Percentiles rank a stretch among this genome's conserved stretches.
phyloP scores from a whole-genome alignment of 2,113 vertebrate species.

The Plotosus lineatus region DNA sequence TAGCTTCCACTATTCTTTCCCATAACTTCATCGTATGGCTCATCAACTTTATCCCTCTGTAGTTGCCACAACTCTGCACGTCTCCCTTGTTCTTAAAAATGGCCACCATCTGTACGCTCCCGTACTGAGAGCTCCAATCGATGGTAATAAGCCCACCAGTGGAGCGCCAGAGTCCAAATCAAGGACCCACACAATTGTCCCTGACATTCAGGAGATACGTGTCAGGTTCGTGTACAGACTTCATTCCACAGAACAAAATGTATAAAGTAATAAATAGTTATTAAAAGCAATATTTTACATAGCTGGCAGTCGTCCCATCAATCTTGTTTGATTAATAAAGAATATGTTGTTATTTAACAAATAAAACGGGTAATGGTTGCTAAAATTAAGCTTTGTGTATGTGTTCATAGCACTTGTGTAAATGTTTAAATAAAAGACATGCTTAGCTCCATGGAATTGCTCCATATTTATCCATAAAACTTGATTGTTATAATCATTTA shows the following conservation, averaged over 20 bases:
- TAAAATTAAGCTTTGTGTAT: neutral
- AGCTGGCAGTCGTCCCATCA: neutral
- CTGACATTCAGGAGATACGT: constrained; percentile 94
- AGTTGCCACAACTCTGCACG: too few species aligned
- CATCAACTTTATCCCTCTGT: too few species aligned
- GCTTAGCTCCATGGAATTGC: too few species aligned
- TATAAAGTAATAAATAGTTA: neutral
- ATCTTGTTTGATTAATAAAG: neutral
- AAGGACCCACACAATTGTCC: constrained; percentile 77
- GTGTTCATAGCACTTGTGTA: neutral
- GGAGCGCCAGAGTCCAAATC: constrained; percentile 72
- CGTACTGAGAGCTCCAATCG: constrained; percentile 77
- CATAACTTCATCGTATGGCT: too few species aligned
- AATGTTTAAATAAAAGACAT: neutral
- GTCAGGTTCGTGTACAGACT: constrained; percentile 79
- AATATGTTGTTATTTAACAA: neutral
- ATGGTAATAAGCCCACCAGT: constrained; percentile 71
- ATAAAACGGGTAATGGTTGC: neutral
- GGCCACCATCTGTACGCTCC: constrained; percentile 79
- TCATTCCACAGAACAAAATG: neutral
- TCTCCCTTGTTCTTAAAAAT: too few species aligned
- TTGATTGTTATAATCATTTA: too few species aligned
- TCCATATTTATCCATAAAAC: too few species aligned
- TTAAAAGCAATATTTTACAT: neutral
- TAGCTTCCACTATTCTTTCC: too few species aligned